phyloP scores from a whole-genome alignment of 2,888 invertebrate species.

The Ophion ellenae region DNA sequence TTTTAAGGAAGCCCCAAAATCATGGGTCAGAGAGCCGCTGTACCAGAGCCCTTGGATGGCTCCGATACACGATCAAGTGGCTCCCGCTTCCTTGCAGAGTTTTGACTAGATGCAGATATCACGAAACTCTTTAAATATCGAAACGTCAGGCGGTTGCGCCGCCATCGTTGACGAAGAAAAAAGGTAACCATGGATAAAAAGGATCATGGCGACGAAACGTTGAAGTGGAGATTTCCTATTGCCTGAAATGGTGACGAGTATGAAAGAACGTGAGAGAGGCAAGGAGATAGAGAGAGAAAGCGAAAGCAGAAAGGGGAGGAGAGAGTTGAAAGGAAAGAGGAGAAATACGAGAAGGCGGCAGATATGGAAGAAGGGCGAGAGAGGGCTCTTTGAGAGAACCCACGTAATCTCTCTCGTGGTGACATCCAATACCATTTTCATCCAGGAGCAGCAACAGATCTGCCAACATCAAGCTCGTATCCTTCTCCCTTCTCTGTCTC shows the following conservation, averaged over 20 bases:
- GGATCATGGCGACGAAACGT: slow-evolving; percentile 36
- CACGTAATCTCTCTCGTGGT: slow-evolving; percentile 80
- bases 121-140: not conserved
- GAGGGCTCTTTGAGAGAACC: slow-evolving; percentile 76
- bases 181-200: slow-evolving; percentile 21
- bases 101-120: slow-evolving; percentile 25
- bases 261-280: slow-evolving; percentile 27
- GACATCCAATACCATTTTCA: slow-evolving; percentile 79
- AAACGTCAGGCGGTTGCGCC: not conserved
- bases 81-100: not conserved
- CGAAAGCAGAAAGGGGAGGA: not conserved
- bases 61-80: not conserved
- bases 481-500: slow-evolving; percentile 64
- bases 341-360: slow-evolving; percentile 52
- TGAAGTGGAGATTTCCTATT: slow-evolving; percentile 47
- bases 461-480: slow-evolving; percentile 72
- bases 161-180: not conserved
- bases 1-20: not conserved
- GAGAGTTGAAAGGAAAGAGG: slow-evolving; percentile 43
- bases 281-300: slow-evolving; percentile 15
- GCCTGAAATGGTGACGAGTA: slow-evolving; percentile 48
- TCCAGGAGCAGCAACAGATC: slow-evolving; percentile 68
- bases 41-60: not conserved
- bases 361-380: slow-evolving; percentile 56
- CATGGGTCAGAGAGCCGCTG: not conserved